Conservation (phyloP, 1,140 invertebrate species). For the Pseudoatta argentina region DNA sequence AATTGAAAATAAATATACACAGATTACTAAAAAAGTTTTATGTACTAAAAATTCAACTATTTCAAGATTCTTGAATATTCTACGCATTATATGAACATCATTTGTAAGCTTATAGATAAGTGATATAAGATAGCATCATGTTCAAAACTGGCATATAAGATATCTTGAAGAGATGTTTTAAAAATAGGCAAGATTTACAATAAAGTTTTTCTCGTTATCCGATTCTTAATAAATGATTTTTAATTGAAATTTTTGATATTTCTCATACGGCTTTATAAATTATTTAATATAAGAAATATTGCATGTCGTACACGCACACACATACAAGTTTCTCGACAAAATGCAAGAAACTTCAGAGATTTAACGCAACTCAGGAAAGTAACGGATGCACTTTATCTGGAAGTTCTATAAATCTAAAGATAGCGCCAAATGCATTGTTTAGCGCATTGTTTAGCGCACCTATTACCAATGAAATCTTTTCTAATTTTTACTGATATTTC, state of each 20-base stretch:
- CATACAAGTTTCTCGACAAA: too few species aligned
- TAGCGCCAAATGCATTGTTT: background rate
- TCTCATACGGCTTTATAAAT: background rate
- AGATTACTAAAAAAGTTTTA: background rate
- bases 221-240: background rate
- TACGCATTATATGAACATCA: background rate
- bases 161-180: too few species aligned
- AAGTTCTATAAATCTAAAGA: conserved; percentile 1
- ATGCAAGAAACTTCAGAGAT: too few species aligned
- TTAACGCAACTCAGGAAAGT: background rate
- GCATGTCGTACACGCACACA: too few species aligned
- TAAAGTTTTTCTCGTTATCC: background rate
- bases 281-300: background rate
- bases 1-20: background rate
- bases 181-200: background rate
- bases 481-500: conserved; percentile 33
- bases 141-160: too few species aligned
- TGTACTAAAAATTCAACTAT: background rate
- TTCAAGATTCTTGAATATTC: background rate
- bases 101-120: too few species aligned
- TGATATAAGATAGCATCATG: background rate
- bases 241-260: background rate
- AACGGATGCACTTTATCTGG: background rate
- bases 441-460: background rate
- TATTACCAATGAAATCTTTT: background rate